phyloP scores from a whole-genome alignment of 2,797 vertebrate genomes.

The Limosa lapponica region DNA sequence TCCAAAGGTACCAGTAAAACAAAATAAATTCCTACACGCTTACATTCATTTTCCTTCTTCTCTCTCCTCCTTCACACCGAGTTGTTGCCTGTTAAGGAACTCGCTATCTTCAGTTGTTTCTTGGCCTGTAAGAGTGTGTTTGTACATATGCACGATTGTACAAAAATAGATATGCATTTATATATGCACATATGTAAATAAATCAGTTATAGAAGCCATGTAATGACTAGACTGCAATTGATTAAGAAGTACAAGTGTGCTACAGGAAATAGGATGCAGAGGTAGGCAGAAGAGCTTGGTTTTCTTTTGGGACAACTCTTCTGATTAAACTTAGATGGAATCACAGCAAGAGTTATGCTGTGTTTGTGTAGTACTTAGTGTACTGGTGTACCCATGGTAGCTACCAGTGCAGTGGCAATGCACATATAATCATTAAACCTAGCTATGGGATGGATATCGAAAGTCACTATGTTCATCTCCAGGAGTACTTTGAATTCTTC shows the following conservation, averaged over 20 bases:
- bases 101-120: accelerated
- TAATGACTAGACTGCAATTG: background rate
- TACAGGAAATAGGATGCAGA: background rate
- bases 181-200: background rate
- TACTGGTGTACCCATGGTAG: background rate
- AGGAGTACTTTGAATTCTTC: background rate
- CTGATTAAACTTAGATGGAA: background rate
- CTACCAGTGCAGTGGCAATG: background rate
- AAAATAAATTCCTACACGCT: background rate
- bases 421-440: background rate
- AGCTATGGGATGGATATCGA: background rate
- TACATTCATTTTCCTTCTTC: background rate
- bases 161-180: background rate
- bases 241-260: background rate
- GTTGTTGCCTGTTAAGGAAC: background rate
- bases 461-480: background rate
- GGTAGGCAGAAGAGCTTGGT: background rate
- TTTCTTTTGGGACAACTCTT: background rate
- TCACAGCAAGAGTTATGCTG: background rate
- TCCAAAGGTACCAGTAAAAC: background rate
- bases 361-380: background rate
- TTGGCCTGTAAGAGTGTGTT: background rate
- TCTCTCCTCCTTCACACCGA: background rate
- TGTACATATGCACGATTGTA: background rate
- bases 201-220: background rate